A percentile compares a stretch with the other conserved stretches of the same genome.
These are phyloP conservation scores for Epirrita christyi DNA, from an alignment of 2,888 invertebrate genomes.

Conservation along the genomic window DNA sequence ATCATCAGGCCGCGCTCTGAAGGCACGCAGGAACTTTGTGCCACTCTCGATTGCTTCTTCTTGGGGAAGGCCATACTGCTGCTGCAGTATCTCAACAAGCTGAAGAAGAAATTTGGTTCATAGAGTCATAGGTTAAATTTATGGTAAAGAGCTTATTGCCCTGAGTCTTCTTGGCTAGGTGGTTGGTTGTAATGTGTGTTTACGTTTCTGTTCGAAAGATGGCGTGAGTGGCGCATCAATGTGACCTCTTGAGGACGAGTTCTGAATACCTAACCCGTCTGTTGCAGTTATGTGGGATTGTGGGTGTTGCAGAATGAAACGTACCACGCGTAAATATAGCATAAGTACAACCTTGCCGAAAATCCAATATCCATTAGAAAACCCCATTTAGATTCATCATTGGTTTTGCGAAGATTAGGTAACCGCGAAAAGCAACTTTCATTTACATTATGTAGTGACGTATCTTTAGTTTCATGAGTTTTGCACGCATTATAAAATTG, in stretches of 20 bases:
- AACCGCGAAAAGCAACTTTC: too few relatives aligned
- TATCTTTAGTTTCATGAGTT: too few relatives aligned
- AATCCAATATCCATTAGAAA: too few relatives aligned
- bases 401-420: too few relatives aligned
- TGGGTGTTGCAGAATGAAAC: conserved; percentile 14
- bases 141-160: too few relatives aligned
- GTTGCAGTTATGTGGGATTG: neutral
- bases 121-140: neutral
- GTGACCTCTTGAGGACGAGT: conserved; percentile 11
- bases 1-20: conserved; percentile 93
- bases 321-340: neutral
- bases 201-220: conserved; percentile 5
- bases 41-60: conserved; percentile 88
- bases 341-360: too few relatives aligned
- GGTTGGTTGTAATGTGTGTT: too few relatives aligned
- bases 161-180: too few relatives aligned
- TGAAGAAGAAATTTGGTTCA: conserved; percentile 53
- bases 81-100: conserved; percentile 79
- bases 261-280: neutral
- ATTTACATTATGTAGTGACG: too few relatives aligned
- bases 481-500: neutral
- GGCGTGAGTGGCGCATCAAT: conserved; percentile 7
- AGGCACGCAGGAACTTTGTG: conserved; percentile 88
- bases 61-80: conserved; percentile 87
- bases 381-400: too few relatives aligned